Evolutionary conservation across 2,888 invertebrate species (phyloP).

Genomic region (Thera britannica): DNA sequence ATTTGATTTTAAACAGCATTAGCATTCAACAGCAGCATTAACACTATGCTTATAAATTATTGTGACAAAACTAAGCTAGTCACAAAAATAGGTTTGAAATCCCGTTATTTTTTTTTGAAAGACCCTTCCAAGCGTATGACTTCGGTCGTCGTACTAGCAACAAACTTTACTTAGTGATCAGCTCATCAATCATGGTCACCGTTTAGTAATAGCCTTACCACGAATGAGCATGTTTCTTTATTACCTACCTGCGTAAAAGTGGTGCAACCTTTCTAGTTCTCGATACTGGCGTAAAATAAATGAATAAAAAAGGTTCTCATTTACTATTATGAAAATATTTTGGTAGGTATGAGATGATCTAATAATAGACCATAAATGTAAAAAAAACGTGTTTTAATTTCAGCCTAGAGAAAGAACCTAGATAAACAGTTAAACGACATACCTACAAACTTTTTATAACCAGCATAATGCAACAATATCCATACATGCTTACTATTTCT

Average conservation of each 20-base stretch:
- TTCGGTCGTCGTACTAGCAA: neutral
- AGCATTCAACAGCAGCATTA: neutral
- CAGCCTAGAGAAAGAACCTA: too few species aligned
- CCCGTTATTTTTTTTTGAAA: too few species aligned
- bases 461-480: slow-evolving; percentile 4
- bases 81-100: neutral
- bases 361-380: too few species aligned
- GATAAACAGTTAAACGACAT: too few species aligned
- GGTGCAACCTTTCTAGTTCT: neutral
- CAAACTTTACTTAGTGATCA: neutral
- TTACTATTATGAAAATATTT: too few species aligned
- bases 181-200: too few species aligned
- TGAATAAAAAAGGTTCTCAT: too few species aligned
- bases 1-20: slow-evolving; percentile 13
- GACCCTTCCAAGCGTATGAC: too few species aligned
- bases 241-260: neutral
- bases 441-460: neutral
- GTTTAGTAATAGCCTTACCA: neutral
- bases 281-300: neutral
- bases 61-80: neutral
- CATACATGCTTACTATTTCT: neutral
- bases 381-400: too few species aligned
- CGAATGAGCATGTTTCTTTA: neutral
- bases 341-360: too few species aligned
- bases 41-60: too few species aligned